These are phyloP conservation scores for Drosophila niveifrons DNA, from an alignment of 2,888 invertebrate genomes.

Conservation along the genomic window DNA sequence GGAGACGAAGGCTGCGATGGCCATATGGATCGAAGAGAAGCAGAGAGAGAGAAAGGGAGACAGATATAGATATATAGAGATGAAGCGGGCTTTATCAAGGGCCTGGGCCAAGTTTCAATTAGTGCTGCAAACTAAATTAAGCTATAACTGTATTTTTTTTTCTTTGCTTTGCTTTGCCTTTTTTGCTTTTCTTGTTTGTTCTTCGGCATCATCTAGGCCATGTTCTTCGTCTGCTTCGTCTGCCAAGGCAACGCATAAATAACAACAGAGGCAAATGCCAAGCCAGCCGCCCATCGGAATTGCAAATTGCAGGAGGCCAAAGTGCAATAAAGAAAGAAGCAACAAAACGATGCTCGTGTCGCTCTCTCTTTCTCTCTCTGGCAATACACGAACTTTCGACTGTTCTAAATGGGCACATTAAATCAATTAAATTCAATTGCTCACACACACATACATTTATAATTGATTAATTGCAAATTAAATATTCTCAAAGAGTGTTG, in stretches of 20 bases:
- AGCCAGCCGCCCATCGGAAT: slow-evolving; percentile 45
- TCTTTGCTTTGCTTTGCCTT: neutral
- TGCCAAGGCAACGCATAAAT: slow-evolving; percentile 62
- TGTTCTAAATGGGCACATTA: neutral
- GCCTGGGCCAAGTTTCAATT: slow-evolving; percentile 68
- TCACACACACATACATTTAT: neutral
- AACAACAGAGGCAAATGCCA: slow-evolving; percentile 48
- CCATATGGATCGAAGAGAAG: neutral
- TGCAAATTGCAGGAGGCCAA: slow-evolving; percentile 49
- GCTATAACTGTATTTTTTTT: slow-evolving; percentile 53
- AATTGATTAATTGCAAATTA: neutral
- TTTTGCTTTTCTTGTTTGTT: slow-evolving; percentile 3
- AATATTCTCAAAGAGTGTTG: neutral
- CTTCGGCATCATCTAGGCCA: neutral
- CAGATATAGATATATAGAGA: neutral
- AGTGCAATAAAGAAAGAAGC: slow-evolving; percentile 21
- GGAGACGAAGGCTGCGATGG: neutral
- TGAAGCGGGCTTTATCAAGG: slow-evolving; percentile 25
- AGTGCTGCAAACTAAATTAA: slow-evolving; percentile 73
- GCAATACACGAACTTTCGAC: slow-evolving; percentile 8
- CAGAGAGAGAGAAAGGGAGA: neutral
- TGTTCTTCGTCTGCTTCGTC: slow-evolving; percentile 4
- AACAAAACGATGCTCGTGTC: neutral
- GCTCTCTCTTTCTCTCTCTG: neutral
- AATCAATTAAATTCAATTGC: slow-evolving; percentile 3